A percentile compares a stretch with the other conserved stretches of the same genome.
phyloP scores from a whole-genome alignment of 35 echinoderm and acorn worm species.

The Heliocidaris erythrogramma region DNA sequence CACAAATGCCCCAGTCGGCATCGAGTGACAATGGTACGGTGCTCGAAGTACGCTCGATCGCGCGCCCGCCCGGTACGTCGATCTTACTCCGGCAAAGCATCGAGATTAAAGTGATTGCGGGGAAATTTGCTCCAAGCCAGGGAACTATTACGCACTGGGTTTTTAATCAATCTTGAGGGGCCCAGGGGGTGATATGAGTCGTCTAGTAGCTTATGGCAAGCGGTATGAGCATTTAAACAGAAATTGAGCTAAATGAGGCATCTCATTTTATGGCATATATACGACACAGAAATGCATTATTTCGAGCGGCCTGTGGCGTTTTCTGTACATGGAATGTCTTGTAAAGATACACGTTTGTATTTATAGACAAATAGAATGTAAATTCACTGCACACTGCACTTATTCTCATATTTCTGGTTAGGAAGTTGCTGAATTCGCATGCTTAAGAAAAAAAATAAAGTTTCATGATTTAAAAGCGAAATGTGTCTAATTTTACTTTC shows the following conservation, averaged over 20 bases:
- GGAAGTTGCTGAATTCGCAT: too few relatives aligned
- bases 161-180: constrained; percentile 32
- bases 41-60: background rate
- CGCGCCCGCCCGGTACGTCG: background rate
- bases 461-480: too few relatives aligned
- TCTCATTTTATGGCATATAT: background rate
- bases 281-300: background rate
- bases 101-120: background rate
- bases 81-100: background rate
- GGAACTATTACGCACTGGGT: constrained; percentile 6
- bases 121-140: background rate
- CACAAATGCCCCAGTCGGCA: background rate
- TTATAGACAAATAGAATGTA: too few relatives aligned
- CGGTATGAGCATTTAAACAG: background rate
- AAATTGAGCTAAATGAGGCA: background rate
- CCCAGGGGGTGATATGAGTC: background rate
- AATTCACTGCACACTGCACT: too few relatives aligned
- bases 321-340: background rate
- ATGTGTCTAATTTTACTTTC: too few relatives aligned
- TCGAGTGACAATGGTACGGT: background rate
- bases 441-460: too few relatives aligned
- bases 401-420: too few relatives aligned
- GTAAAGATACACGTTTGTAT: too few relatives aligned
- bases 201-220: background rate
- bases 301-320: background rate